These are phyloP conservation scores for Drosophila merina DNA, from an alignment of 2,888 invertebrate genomes.

Conservation along the genomic window DNA sequence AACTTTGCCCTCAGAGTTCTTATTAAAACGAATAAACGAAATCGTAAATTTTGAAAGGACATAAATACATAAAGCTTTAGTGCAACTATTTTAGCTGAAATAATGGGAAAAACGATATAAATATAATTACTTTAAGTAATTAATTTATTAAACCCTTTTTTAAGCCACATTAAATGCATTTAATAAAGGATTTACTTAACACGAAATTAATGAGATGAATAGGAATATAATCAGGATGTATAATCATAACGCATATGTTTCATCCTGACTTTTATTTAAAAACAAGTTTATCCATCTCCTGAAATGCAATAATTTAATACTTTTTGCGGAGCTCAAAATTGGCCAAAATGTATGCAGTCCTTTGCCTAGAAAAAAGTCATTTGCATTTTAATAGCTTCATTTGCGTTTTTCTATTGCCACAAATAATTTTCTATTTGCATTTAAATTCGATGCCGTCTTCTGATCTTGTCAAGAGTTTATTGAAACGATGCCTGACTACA, in stretches of 20 bases:
- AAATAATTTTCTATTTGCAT: constrained; percentile 64
- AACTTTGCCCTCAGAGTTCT: neutral
- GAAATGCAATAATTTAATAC: neutral
- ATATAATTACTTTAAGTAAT: too few relatives aligned
- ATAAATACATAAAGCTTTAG: too few relatives aligned
- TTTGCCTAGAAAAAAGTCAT: constrained; percentile 13
- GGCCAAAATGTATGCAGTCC: constrained; percentile 9
- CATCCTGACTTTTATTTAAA: neutral
- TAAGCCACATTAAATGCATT: too few relatives aligned
- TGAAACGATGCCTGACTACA: constrained; percentile 51
- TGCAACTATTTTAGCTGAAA: too few relatives aligned
- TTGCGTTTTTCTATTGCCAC: constrained; percentile 39
- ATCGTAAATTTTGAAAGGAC: too few relatives aligned
- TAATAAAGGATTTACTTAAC: too few relatives aligned
- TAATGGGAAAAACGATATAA: too few relatives aligned
- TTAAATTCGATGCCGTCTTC: constrained; percentile 61
- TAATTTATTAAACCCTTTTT: too few relatives aligned
- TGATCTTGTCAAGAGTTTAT: constrained; percentile 55
- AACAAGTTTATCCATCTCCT: neutral
- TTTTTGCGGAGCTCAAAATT: neutral
- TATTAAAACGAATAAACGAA: neutral
- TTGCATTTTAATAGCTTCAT: constrained; percentile 56
- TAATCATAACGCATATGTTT: neutral
- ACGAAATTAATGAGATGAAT: too few relatives aligned
- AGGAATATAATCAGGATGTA: too few relatives aligned